Conservation (phyloP, 1,140 invertebrate genomes). For the Hermetia illucens region DNA sequence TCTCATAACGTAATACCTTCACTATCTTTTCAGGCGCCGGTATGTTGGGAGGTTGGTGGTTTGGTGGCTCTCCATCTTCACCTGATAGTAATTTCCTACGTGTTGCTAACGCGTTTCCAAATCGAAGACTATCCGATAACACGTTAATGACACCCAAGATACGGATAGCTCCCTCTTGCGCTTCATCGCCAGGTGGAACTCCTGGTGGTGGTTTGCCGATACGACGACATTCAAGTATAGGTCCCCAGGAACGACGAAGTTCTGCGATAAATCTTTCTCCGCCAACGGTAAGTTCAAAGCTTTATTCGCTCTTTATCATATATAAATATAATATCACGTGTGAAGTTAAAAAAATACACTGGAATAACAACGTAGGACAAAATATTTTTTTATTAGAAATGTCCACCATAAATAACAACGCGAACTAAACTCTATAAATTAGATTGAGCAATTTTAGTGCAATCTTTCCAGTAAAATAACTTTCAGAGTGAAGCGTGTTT, state of each 20-base stretch:
- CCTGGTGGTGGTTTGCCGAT: slow-evolving; percentile 66
- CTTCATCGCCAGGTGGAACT: slow-evolving; percentile 69
- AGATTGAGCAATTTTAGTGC: no score
- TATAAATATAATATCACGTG: no score
- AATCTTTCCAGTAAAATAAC: no score
- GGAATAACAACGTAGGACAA: no score
- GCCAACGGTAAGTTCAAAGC: slow-evolving; percentile 53
- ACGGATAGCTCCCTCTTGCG: slow-evolving; percentile 67
- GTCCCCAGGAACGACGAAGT: slow-evolving; percentile 69
- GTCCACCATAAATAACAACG: no score
- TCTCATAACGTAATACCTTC: no score
- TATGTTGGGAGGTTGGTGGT: slow-evolving; percentile 58
- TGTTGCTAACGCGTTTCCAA: slow-evolving; percentile 62
- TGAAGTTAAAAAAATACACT: no score
- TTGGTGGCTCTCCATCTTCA: slow-evolving; percentile 53
- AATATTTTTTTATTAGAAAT: no score
- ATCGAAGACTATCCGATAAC: slow-evolving; percentile 77
- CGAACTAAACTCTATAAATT: no score
- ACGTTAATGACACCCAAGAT: slow-evolving; percentile 83
- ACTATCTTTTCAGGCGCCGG: slow-evolving; percentile 33
- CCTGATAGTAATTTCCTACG: slow-evolving; percentile 77
- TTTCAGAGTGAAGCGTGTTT: no score
- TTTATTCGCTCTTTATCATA: no score
- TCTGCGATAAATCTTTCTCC: slow-evolving; percentile 75
- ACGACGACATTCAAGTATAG: slow-evolving; percentile 75